Base-by-base conservation (phyloP, 2,113 vertebrate genomes). In the Empidonax traillii region DNA sequence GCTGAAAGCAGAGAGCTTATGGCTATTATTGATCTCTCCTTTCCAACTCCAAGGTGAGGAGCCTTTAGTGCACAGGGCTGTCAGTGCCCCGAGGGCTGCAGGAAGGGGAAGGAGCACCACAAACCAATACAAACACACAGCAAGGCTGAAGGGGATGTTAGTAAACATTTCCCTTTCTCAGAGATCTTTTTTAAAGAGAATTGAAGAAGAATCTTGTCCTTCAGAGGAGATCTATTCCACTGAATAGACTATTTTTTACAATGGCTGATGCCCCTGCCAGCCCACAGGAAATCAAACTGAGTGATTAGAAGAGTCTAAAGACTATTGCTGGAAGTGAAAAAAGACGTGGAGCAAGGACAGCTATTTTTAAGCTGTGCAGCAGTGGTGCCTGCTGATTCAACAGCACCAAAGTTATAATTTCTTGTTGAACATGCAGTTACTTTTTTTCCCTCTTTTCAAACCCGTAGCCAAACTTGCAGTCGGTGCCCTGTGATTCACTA, bases 221-320 rank as follows among this genome's bases (percentile, higher is more conserved):
- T 89, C 58, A 18, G 58, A 82, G 16, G 41, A 94, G 95, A 97
- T 78, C 8, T 27, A 94, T 96, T 93, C 92, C 77, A 89, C 49
- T 8, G 56, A 94, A 87, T 13, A 61, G 66, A 41, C 63, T 79
- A 78, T 93, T 90, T 96, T 83, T 95, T 94, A 89, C 46, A 41
- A 47, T 73, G 81, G 93, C 83, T 92, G 93, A 91, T 86, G 76
- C 58, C 79, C 59, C 89, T 96, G 79, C 69, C 90, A 96, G 92
- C 58, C 52, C 55, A 72, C 76, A 83, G 77, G 84, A 96, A 95
- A 89, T 79, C 71, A 81, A 94, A 85, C 52, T 66, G 91, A 96
- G 56, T 90, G 94, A 96, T 96, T 94, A 87, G 89, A 90, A 93
- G 76, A 77, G 43, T 80, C 81, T 75, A 41, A 95, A 95, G 85